These are phyloP conservation scores for Drosophila varians DNA, from an alignment of 1,140 invertebrate species.

Conservation along the genomic window DNA sequence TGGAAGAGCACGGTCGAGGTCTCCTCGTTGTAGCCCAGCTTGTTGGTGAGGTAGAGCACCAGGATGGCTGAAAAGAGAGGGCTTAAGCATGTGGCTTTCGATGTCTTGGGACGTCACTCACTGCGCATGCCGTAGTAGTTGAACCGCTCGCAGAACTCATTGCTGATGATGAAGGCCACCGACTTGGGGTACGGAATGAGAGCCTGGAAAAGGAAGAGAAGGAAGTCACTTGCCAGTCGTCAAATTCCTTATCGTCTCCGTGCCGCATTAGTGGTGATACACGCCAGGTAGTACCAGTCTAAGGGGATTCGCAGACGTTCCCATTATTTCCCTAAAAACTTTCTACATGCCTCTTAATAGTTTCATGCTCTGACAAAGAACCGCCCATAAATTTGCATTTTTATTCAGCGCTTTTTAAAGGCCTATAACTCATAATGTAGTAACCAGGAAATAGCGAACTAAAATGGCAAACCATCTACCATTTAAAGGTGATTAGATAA, in stretches of 20 bases:
- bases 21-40: slow-evolving; percentile 87
- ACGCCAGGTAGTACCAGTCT: background rate
- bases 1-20: slow-evolving; percentile 91
- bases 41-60: slow-evolving; percentile 89
- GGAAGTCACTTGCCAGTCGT: background rate
- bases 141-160: slow-evolving; percentile 98
- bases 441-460: too few relatives aligned
- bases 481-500: too few relatives aligned
- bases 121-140: slow-evolving; percentile 98
- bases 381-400: background rate
- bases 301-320: background rate
- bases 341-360: background rate
- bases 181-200: slow-evolving; percentile 89
- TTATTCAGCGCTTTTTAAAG: background rate
- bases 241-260: background rate
- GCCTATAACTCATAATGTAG: slow-evolving; percentile 8
- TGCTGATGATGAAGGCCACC: slow-evolving; percentile 96
- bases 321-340: background rate
- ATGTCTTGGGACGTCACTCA: slow-evolving; percentile 84
- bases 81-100: background rate
- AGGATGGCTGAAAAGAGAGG: slow-evolving; percentile 88
- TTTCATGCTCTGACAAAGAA: background rate
- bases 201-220: slow-evolving; percentile 13
- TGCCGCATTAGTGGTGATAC: too few relatives aligned
- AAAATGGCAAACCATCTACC: too few relatives aligned